Conservation (phyloP, 2,888 invertebrate genomes). For the Megastigmus dorsalis region DNA sequence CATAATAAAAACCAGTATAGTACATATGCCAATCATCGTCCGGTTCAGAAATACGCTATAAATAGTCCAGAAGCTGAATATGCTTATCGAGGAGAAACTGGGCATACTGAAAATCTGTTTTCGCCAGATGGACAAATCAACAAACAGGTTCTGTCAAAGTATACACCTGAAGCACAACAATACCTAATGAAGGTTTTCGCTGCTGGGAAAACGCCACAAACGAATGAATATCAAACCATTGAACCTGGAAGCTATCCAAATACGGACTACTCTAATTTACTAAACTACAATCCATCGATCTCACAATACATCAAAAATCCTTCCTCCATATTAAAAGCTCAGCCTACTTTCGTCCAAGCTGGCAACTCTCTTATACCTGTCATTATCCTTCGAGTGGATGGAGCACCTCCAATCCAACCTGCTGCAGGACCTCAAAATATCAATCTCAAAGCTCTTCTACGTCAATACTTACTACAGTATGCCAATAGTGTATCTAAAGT, state of each 20-base stretch:
- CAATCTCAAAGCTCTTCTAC: conserved; percentile 70
- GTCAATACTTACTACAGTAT: conserved; percentile 69
- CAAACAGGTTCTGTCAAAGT: conserved; percentile 57
- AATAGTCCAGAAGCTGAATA: conserved; percentile 67
- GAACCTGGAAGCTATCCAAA: conserved; percentile 56
- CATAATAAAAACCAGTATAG: conserved; percentile 19
- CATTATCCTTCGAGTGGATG: conserved; percentile 71
- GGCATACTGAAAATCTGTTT: conserved; percentile 39
- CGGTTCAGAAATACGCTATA: conserved; percentile 62
- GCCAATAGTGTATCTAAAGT: conserved; percentile 64
- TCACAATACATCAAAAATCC: conserved; percentile 71
- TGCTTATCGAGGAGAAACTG: conserved; percentile 55
- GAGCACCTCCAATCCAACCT: conserved; percentile 66
- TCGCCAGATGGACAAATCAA: conserved; percentile 57
- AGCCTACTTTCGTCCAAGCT: conserved; percentile 71
- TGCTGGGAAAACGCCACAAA: conserved; percentile 29
- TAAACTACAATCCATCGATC: conserved; percentile 71
- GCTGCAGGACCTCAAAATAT: conserved; percentile 61
- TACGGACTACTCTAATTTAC: conserved; percentile 64
- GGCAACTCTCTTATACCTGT: conserved; percentile 71
- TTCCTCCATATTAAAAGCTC: conserved; percentile 70
- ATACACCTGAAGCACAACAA: conserved; percentile 61
- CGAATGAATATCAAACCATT: conserved; percentile 50
- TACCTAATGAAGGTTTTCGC: conserved; percentile 63
- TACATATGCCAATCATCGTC: neutral